Conservation (phyloP, 2,113 vertebrate genomes). For the Oncorhynchus masou region DNA sequence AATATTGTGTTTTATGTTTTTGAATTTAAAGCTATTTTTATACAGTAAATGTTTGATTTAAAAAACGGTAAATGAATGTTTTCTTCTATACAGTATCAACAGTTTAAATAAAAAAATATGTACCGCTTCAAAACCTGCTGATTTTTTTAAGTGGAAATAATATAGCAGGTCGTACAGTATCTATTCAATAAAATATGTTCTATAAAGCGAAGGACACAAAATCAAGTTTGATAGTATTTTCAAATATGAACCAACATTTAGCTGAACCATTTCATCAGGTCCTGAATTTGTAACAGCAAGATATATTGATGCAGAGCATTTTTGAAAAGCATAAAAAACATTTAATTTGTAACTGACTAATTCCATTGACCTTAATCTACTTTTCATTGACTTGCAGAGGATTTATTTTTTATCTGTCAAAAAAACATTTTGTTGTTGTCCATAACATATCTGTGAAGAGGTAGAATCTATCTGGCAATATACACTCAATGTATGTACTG, state of each 20-base stretch:
- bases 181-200: too few relatives aligned
- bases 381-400: neutral
- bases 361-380: neutral
- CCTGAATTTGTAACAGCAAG: neutral
- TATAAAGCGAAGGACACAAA: too few relatives aligned
- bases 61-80: too few relatives aligned
- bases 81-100: neutral
- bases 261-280: neutral
- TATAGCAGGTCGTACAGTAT: too few relatives aligned
- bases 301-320: neutral
- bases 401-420: conserved; percentile 23
- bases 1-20: neutral
- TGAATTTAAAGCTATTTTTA: too few relatives aligned
- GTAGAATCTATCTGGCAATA: conserved; percentile 15
- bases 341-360: neutral
- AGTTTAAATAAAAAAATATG: too few relatives aligned
- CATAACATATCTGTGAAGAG: conserved; percentile 10
- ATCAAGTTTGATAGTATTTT: neutral
- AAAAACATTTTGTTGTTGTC: conserved; percentile 26
- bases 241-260: neutral
- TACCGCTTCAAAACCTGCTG: too few relatives aligned
- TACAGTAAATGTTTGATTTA: too few relatives aligned
- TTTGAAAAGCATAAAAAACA: neutral
- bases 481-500: neutral
- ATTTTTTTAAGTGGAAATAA: too few relatives aligned